A percentile compares a stretch with the other conserved stretches of the same genome.
These are phyloP conservation scores for Deladenus siricidicola DNA, from an alignment of 2,888 invertebrate species.

Conservation along the genomic window DNA sequence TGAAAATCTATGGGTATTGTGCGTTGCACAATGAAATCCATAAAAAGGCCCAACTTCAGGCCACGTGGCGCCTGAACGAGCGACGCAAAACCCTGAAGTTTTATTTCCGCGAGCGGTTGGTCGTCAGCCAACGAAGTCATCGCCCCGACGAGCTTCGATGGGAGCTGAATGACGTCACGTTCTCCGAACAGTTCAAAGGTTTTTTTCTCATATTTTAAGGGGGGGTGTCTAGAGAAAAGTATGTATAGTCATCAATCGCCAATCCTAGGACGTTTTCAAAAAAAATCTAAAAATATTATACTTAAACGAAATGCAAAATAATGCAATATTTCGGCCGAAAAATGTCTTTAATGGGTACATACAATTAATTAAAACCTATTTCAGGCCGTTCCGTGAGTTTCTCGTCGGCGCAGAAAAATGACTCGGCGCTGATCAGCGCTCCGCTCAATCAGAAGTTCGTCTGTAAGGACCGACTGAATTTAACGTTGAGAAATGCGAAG, in stretches of 20 bases:
- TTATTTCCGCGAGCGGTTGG: constrained; percentile 16
- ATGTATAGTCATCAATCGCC: neutral
- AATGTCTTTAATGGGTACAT: constrained; percentile 17
- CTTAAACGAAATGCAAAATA: constrained; percentile 15
- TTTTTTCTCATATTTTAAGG: constrained; percentile 1
- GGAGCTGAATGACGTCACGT: constrained; percentile 38
- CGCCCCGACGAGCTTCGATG: constrained; percentile 44
- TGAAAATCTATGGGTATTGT: constrained; percentile 28
- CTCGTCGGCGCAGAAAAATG: constrained; percentile 4
- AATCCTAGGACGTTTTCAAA: too few relatives aligned
- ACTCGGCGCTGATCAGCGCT: constrained; percentile 25
- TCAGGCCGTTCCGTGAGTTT: constrained; percentile 8
- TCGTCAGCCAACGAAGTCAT: constrained; percentile 8
- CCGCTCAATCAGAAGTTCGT: constrained; percentile 48
- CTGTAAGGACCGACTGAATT: constrained; percentile 45
- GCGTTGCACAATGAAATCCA: constrained; percentile 30
- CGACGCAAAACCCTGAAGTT: constrained; percentile 28
- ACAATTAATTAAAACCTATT: neutral
- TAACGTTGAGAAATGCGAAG: constrained; percentile 35
- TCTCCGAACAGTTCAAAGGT: constrained; percentile 38
- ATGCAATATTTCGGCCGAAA: constrained; percentile 28
- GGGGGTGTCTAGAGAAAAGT: neutral
- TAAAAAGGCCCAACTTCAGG: constrained; percentile 26
- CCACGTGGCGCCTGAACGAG: constrained; percentile 23
- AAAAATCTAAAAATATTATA: neutral